Evolutionary conservation across 1,140 invertebrate genomes (phyloP), one percentile per base, ranked within the genome.

Genomic region (Lasioglossum baleicum): DNA sequence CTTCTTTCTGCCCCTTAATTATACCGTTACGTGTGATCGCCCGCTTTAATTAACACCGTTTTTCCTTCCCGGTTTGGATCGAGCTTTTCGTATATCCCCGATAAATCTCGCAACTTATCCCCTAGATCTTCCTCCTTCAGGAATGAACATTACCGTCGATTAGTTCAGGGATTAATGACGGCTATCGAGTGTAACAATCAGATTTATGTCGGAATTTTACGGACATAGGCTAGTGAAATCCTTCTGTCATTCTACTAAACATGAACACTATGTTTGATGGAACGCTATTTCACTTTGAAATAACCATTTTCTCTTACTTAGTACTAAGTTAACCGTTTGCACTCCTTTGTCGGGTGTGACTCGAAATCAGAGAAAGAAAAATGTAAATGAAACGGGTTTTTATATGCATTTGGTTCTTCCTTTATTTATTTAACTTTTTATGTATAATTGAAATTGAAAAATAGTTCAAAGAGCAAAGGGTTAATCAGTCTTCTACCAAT

Each of bases 11-110:
- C 63, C 73, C 83, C 70, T 71, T 82, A 78, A 85, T 85, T 84
- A 85, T 84, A 84, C 79, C 79, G 84, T 84, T 84, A 84, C 48
- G 56, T 44, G 79, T 71, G 66, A 84, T 84, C 66, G 70, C 40
- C 65, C 74, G 67, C 66, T 60, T 84, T 85, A 85, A 85, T 85
- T 85, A 73, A 35, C 58, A 35, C 56, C 74, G 58, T 67, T 80
- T 68, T 73, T 75, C 35, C 17, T 65, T 58, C n/a, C n/a, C 20
- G 56, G n/a, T n/a, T 35, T 22, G 22, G 60, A 22, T 31, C 64
- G 51, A 75, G 31, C 65, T 48, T 35, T 61, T 56, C 26, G 20
- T 81, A 85, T 74, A 85, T 74, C 61, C 44, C 22, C 79, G 74
- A 65, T 61, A 65, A 82, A 81, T 85, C 74, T 61, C 61, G 13